Evolutionary conservation across 2,888 invertebrate species (phyloP), one percentile per base, ranked within the genome.

Genomic region (Heliconius ismenius): DNA sequence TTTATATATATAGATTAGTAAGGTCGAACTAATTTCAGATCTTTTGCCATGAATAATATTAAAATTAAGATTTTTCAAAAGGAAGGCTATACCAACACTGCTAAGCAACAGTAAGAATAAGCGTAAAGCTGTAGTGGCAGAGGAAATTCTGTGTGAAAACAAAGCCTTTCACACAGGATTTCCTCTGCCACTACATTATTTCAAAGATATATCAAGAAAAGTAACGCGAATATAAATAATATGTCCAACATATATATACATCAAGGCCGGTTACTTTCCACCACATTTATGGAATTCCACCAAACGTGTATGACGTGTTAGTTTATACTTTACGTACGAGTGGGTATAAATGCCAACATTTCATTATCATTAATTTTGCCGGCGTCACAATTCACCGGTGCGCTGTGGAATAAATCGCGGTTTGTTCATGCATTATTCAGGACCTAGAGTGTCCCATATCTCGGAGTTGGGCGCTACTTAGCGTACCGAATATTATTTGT

Each of bases 401-500:
- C 83, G 82, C 79, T 79, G 81, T 75, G 79, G 84, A 84, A 88
- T 88, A 88, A 88, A 89, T 87, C 85, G 84, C 83, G 77, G 79
- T 84, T 81, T 83, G 88, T 89, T 87, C 88, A 90, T 92, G 87
- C 87, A 88, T 90, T 88, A 91, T 92, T 88, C 91, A 91, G 84
- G 87, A 85, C 85, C 86, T 86, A 85, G 83, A 83, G 83, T 83
- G 88, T 86, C 88, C 88, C 89, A 88, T 90, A 90, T 90, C 90
- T 88, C 83, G 82, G 82, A 73, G 67, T 70, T 32, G 54, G 81
- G 87, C 86, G 67, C 68, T 76, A 76, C 49, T 70, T 70, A 70
- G 70, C 58, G 70, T 76, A 68, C 76, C 74, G 62, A 77, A 77
- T 77, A 76, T 76, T 39, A 76, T 83, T 75, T 43, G 62, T 39